Conservation (phyloP, 2,888 invertebrate species). For the Drosophila paramelanica region DNA sequence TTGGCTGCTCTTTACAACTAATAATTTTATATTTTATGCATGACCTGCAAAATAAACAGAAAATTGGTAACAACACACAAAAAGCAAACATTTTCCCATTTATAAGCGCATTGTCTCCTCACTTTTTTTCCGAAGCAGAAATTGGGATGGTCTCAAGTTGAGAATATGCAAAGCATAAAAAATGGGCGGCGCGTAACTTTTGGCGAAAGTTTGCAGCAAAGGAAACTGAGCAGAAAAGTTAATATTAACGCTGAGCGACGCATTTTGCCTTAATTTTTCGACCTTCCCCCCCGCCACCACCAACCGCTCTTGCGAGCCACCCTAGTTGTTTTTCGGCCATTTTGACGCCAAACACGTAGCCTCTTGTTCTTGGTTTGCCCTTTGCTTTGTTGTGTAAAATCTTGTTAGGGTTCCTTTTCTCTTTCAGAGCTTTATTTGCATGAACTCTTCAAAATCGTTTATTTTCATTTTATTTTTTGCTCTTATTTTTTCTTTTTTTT, state of each 20-base stretch:
- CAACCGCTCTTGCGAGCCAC: not conserved
- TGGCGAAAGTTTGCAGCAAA: slow-evolving; percentile 60
- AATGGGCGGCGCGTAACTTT: slow-evolving; percentile 66
- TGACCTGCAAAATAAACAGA: slow-evolving; percentile 78
- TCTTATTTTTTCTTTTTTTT: slow-evolving; percentile 10
- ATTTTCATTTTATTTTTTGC: slow-evolving; percentile 42
- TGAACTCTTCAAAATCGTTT: slow-evolving; percentile 69
- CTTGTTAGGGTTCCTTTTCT: slow-evolving; percentile 68
- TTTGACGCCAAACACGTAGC: slow-evolving; percentile 80
- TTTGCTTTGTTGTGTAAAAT: slow-evolving; percentile 65
- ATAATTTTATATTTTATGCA: slow-evolving; percentile 81
- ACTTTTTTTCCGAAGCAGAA: not conserved
- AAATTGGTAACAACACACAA: slow-evolving; percentile 54
- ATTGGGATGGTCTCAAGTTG: not conserved
- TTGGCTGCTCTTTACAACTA: slow-evolving; percentile 60
- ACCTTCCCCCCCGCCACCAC: not conserved
- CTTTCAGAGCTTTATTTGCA: slow-evolving; percentile 52
- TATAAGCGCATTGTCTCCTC: slow-evolving; percentile 57
- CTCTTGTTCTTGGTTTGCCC: slow-evolving; percentile 44
- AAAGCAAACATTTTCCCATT: slow-evolving; percentile 53
- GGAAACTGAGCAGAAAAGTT: slow-evolving; percentile 78
- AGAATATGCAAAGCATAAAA: slow-evolving; percentile 59
- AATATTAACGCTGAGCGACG: slow-evolving; percentile 78
- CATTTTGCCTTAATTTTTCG: slow-evolving; percentile 72
- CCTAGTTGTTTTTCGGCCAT: slow-evolving; percentile 57